Evolutionary conservation across 92 coral and sea anemone species (phyloP), one percentile per base, ranked within the genome.

Genomic region (Nematostella vectensis): DNA sequence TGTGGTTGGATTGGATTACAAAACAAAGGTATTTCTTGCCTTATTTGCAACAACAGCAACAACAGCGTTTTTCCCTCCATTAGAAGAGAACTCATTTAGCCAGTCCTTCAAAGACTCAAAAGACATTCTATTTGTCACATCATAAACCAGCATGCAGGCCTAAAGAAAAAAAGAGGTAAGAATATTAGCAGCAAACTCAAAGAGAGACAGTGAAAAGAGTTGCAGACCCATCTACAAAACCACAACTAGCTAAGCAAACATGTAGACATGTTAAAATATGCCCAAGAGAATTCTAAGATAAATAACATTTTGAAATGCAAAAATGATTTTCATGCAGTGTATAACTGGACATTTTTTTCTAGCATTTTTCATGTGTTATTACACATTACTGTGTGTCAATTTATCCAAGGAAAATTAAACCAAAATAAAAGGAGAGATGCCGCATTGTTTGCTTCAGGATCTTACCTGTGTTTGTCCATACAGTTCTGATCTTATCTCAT

Each of bases 391-490:
- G n/a, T n/a, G n/a, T n/a, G n/a, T n/a, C n/a, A n/a, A n/a, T n/a
- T n/a, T n/a, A n/a, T n/a, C n/a, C n/a, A n/a, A n/a, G n/a, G n/a
- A n/a, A n/a, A n/a, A n/a, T n/a, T n/a, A n/a, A n/a, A n/a, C n/a
- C n/a, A n/a, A n/a, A n/a, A n/a, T n/a, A n/a, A n/a, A n/a, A n/a
- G n/a, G n/a, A n/a, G n/a, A n/a, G n/a, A n/a, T n/a, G n/a, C n/a
- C n/a, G n/a, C n/a, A n/a, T n/a, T n/a, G 25, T 12, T 22, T 23
- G 6, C 56, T 44, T 29, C 11, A 27, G 24, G 17, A 4, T 0
- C 36, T 49, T 67, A 72, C 96, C 86, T 89, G 97, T 48, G 98
- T 86, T 61, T 91, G 96, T 26, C 80, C 86, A 82, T 91, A 91
- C 3, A 91, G 71, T 50, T 91, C 95, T 11, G 44, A 70, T 72